Percentiles rank a stretch among this genome's conserved stretches.
phyloP scores from a whole-genome alignment of 1,140 invertebrate genomes.

The Brachionus rotundiformis region DNA sequence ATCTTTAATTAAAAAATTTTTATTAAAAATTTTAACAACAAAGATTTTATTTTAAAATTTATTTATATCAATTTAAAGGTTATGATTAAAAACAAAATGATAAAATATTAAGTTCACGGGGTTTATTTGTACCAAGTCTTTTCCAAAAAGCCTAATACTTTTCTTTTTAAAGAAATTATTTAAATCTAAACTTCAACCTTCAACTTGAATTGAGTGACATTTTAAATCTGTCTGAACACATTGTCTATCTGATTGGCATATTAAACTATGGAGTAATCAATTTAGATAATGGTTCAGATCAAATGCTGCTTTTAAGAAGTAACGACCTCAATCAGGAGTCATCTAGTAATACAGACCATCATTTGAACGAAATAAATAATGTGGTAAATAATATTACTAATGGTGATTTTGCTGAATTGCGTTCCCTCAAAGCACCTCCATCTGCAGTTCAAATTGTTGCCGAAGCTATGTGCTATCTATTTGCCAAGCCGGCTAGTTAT shows the following conservation, averaged over 20 bases:
- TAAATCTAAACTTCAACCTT: constrained; percentile 6
- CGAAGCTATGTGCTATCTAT: constrained; percentile 13
- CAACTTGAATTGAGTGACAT: constrained; percentile 6
- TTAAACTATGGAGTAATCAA: background rate
- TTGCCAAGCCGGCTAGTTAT: background rate
- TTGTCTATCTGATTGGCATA: background rate
- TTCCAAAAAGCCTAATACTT: too few species aligned
- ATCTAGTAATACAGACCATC: background rate
- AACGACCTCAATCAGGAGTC: background rate
- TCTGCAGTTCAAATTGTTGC: constrained; percentile 2
- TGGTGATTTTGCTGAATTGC: background rate
- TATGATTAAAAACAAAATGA: too few species aligned
- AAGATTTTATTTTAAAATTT: too few species aligned
- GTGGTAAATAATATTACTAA: background rate
- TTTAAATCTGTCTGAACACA: constrained; percentile 14
- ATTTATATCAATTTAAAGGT: too few species aligned
- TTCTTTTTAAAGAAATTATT: background rate
- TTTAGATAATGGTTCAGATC: background rate
- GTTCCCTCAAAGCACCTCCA: background rate
- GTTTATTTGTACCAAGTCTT: too few species aligned
- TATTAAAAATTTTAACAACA: too few species aligned
- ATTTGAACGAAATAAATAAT: background rate
- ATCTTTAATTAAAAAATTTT: too few species aligned
- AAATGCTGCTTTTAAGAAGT: background rate
- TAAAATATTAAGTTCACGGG: too few species aligned